Evolutionary conservation across 2,888 invertebrate genomes (phyloP), one percentile per base, ranked within the genome.

Genomic region (Acanthoscelides obtectus): DNA sequence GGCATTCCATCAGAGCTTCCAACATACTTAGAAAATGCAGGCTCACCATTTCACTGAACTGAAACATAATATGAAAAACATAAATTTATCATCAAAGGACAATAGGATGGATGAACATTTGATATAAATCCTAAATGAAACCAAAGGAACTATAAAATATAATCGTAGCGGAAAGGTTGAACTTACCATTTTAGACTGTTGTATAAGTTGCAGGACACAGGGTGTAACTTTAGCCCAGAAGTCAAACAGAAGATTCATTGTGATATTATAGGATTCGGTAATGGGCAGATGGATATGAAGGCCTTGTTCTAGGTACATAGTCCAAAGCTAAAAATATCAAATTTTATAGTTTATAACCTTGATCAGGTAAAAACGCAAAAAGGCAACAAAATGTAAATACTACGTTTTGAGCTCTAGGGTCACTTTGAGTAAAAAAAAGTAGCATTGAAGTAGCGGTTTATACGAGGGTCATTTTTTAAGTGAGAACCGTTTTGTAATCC

Each of bases 201-300:
- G 93, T 64, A 99, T 92, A 72, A 99, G 88, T 83, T 98, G 97
- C 74, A 99, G 88, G 72, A 99, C 93, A 74, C 94, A 95, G 0
- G 99, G 99, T 64, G 99, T 98, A 5, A 99, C 94, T 86, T 98
- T 95, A 69, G 96, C 95, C 99, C 99, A 99, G 89, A 99, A 99
- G 87, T 99, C 98, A 79, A 98, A 92, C 71, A 99, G 89, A 76
- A 96, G 94, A 76, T 92, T 93, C 86, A 93, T 90, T 0, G 93
- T 92, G 19, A 91, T 87, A 80, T 92, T 89, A 81, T 93, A 92
- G 19, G 91, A 89, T 81, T 95, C 95, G 64, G 89, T 88, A 82
- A 89, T 91, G 76, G 90, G 93, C 77, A 88, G 87, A 81, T 90
- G 88, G 66, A 87, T 88, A 68, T 88, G 89, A 0, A 95, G 92